Evolutionary conservation across 2,797 vertebrate genomes (phyloP).

Genomic region (Molossus alvarezi): DNA sequence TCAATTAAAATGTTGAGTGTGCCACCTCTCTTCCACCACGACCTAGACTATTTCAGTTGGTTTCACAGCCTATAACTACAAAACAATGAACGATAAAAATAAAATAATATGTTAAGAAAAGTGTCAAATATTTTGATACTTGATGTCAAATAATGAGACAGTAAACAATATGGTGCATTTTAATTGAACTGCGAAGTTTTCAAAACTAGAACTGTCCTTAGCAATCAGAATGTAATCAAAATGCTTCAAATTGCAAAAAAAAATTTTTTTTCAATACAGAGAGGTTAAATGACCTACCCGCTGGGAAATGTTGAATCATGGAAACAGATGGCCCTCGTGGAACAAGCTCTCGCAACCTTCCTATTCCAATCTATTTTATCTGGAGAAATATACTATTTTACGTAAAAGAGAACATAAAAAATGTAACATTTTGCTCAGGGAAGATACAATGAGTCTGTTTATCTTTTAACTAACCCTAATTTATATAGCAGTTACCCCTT

Average conservation of each 20-base stretch:
- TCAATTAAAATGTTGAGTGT: neutral
- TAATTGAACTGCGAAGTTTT: constrained; percentile 26
- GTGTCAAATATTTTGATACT: neutral
- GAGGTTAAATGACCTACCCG: constrained; percentile 1
- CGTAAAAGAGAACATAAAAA: constrained; percentile 3
- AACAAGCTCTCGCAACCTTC: neutral
- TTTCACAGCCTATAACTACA: neutral
- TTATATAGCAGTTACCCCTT: constrained; percentile 21
- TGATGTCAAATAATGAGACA: neutral
- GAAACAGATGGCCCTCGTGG: neutral
- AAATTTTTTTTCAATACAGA: constrained; percentile 16
- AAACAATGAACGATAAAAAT: neutral
- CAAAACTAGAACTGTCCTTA: constrained; percentile 1
- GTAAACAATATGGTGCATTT: neutral
- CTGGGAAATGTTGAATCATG: neutral
- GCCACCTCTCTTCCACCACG: neutral
- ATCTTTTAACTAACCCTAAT: constrained; percentile 30
- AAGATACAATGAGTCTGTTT: constrained; percentile 43
- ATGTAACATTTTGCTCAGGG: constrained; percentile 15
- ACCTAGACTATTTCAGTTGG: neutral
- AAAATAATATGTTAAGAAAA: neutral
- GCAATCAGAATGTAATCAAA: constrained; percentile 12
- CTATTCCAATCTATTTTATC: constrained; percentile 24
- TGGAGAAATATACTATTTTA: constrained; percentile 23
- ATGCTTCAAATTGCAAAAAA: neutral